A percentile compares a stretch with the other conserved stretches of the same genome.
These are phyloP conservation scores for Chrysemys picta DNA, from an alignment of 2,113 vertebrate genomes.

Conservation along the genomic window DNA sequence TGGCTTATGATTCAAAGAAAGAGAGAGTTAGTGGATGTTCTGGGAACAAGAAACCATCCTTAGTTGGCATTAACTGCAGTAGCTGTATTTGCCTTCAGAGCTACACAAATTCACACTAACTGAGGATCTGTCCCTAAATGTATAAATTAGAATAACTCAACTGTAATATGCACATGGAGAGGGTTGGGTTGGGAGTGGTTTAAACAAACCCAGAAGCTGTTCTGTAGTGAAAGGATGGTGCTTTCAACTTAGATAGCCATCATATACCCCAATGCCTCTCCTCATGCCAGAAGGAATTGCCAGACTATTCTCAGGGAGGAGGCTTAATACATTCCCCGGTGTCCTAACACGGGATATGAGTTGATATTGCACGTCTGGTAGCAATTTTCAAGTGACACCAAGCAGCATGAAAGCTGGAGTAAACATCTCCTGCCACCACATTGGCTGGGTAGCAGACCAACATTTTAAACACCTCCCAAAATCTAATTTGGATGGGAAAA, in stretches of 20 bases:
- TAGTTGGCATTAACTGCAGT: background rate
- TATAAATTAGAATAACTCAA: background rate
- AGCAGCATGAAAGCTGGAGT: background rate
- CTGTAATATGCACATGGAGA: background rate
- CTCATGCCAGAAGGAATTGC: background rate
- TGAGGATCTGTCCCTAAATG: background rate
- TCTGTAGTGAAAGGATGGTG: background rate
- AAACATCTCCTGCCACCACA: background rate
- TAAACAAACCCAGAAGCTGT: background rate
- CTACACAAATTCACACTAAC: background rate
- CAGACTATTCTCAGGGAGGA: background rate
- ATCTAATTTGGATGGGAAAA: background rate
- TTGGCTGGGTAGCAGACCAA: background rate
- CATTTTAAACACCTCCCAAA: background rate
- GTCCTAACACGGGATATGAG: background rate
- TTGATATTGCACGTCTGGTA: background rate
- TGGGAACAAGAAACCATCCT: background rate
- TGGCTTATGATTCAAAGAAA: conserved; percentile 32
- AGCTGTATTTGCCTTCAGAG: background rate
- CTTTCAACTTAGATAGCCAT: background rate
- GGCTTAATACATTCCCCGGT: background rate
- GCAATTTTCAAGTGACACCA: background rate
- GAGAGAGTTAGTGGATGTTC: background rate
- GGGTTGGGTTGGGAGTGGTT: background rate
- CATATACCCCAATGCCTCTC: background rate